These are phyloP conservation scores for Lepisosteus osseus DNA, from an alignment of 2,113 vertebrate species.

Conservation along the genomic window DNA sequence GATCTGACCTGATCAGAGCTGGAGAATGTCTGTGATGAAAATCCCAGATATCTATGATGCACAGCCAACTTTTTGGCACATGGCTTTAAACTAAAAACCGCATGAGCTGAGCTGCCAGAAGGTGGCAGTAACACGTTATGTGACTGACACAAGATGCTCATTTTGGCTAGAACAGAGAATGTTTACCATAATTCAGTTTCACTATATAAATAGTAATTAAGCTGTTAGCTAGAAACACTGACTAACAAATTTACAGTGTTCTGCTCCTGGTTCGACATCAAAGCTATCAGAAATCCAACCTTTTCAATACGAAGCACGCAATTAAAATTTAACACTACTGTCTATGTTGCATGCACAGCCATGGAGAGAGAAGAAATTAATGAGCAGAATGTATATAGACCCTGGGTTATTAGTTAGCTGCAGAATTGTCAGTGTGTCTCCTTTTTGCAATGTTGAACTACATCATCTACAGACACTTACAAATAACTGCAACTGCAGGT, in stretches of 20 bases:
- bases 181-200: conserved; percentile 71
- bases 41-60: conserved; percentile 43
- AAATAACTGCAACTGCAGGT: conserved; percentile 17
- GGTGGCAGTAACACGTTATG: conserved; percentile 68
- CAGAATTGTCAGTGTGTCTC: conserved; percentile 29
- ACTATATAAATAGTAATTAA: conserved; percentile 73
- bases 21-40: conserved; percentile 6
- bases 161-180: conserved; percentile 61
- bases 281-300: conserved; percentile 77
- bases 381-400: too few relatives aligned
- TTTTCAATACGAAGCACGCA: conserved; percentile 74
- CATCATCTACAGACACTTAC: conserved; percentile 28
- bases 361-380: conserved; percentile 47
- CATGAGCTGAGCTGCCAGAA: conserved; percentile 44
- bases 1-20: neutral
- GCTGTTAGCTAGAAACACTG: conserved; percentile 61
- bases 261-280: conserved; percentile 70
- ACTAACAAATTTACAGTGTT: conserved; percentile 69
- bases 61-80: conserved; percentile 34
- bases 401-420: conserved; percentile 34
- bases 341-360: conserved; percentile 44
- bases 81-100: conserved; percentile 46
- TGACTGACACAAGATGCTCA: conserved; percentile 56
- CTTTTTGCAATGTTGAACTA: conserved; percentile 27
- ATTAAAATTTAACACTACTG: conserved; percentile 70